Evolutionary conservation across 2,888 invertebrate genomes (phyloP).

Genomic region (Drosophila tripunctata): DNA sequence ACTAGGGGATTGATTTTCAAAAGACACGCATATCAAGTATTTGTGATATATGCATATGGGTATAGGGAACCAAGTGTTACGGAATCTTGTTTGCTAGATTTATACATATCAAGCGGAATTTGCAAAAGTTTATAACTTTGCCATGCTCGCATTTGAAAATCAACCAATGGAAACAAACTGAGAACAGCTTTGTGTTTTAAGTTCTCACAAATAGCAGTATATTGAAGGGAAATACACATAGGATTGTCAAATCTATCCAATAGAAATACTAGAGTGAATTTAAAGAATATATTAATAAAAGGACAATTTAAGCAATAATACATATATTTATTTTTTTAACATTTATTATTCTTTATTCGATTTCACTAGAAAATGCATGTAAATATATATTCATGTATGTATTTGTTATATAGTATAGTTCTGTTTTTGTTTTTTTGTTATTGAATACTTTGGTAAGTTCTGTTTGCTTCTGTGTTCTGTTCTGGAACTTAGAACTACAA

Average conservation of each 20-base stretch:
- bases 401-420: slow-evolving; percentile 52
- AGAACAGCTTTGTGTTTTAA: slow-evolving; percentile 1
- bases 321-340: slow-evolving; percentile 23
- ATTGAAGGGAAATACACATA: neutral
- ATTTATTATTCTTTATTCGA: slow-evolving; percentile 59
- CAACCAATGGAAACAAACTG: neutral
- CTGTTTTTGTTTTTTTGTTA: slow-evolving; percentile 14
- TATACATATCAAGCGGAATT: slow-evolving; percentile 16
- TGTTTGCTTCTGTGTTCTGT: slow-evolving; percentile 49
- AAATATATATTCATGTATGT: slow-evolving; percentile 75
- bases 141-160: neutral
- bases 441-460: slow-evolving; percentile 74
- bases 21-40: neutral
- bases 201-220: slow-evolving; percentile 2
- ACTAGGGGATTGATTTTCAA: slow-evolving; percentile 1
- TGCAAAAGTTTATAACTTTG: slow-evolving; percentile 15
- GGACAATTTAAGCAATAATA: neutral
- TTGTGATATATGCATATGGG: neutral
- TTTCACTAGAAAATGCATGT: slow-evolving; percentile 80
- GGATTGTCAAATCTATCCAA: slow-evolving; percentile 3
- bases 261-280: neutral
- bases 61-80: slow-evolving; percentile 7
- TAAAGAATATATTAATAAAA: neutral
- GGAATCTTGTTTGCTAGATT: slow-evolving; percentile 8
- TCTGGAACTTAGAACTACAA: slow-evolving; percentile 43